Evolutionary conservation across 1,140 invertebrate species (phyloP), one percentile per base, ranked within the genome.

Genomic region (Armadillidium nasatum): DNA sequence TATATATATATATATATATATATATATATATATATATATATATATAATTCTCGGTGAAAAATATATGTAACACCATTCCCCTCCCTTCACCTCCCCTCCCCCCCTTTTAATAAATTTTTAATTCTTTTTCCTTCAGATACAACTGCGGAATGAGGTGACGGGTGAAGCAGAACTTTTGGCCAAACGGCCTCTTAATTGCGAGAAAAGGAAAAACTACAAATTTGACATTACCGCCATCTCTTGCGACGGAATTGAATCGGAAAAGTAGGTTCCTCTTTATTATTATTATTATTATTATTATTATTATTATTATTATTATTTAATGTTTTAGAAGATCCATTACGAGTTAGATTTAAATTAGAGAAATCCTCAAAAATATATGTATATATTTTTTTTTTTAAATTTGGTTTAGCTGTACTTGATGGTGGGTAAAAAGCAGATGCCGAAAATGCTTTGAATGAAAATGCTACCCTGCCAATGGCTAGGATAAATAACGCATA

Each of bases 211-310:
- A 78, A 93, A 93, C 83, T 98, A 97, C 88, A 95, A 95, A 86
- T 97, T 98, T 84, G 93, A 95, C 85, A 94, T 97, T 83, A 92
- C 93, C 44, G 95, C 95, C 23, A 90, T 96, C 60, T 93, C 93
- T 77, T 97, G 95, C 85, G 91, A 91, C 84, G 91, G 91, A 80
- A 89, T 90, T 80, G 89, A 92, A 83, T 93, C 93, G 72, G 89
- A 92, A 83, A 94, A 93, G 93, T 95, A 60, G 2, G 50, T 60
- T 19, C 0, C 7, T 60, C 1, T 60, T 60, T 60, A 60, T 60
- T 19, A 60, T 19, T 60, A 60, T 60, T 60, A 60, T 15, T 19
- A 15, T 60, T 60, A 15, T 13, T 13, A 15, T 60, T 60, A 60
- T 15, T 19, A 19, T 60, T 19, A 60, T 60, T 60, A 33, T 33